phyloP scores from a whole-genome alignment of 2,113 vertebrate species.

The Suncus etruscus region DNA sequence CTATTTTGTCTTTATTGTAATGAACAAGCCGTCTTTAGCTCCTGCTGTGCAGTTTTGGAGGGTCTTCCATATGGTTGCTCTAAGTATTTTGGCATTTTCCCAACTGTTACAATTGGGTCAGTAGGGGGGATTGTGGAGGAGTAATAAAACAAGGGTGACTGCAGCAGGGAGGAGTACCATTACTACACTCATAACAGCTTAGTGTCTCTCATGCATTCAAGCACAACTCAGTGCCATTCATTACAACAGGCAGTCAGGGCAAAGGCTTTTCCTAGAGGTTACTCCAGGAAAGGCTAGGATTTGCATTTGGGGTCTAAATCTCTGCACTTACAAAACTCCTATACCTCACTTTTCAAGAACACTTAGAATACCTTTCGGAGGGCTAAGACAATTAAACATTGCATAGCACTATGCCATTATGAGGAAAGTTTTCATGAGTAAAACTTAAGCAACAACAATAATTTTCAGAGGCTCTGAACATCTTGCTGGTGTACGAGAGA shows the following conservation, averaged over 20 bases:
- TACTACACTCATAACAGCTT: conserved; percentile 59
- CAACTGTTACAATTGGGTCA: conserved; percentile 84
- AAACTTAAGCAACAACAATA: conserved; percentile 16
- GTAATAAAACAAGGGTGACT: conserved; percentile 81
- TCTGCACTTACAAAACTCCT: neutral
- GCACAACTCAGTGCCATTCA: conserved; percentile 41
- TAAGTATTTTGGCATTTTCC: conserved; percentile 83
- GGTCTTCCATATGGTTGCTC: conserved; percentile 84
- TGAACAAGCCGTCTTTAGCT: conserved; percentile 72
- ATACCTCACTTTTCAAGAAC: neutral
- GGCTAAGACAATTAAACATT: neutral
- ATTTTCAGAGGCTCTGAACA: neutral
- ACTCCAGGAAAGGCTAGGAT: neutral
- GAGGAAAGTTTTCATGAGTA: conserved; percentile 51
- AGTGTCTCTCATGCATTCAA: conserved; percentile 53
- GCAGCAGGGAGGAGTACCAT: conserved; percentile 65
- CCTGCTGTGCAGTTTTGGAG: conserved; percentile 81
- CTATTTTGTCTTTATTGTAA: conserved; percentile 80
- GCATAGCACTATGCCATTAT: neutral
- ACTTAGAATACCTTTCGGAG: neutral
- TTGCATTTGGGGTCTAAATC: neutral
- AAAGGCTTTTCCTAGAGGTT: neutral
- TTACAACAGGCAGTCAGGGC: conserved; percentile 46
- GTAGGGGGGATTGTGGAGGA: conserved; percentile 77
- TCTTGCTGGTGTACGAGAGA: neutral